Base-by-base conservation (phyloP, 2,888 invertebrate species). In the Theretra japonica region DNA sequence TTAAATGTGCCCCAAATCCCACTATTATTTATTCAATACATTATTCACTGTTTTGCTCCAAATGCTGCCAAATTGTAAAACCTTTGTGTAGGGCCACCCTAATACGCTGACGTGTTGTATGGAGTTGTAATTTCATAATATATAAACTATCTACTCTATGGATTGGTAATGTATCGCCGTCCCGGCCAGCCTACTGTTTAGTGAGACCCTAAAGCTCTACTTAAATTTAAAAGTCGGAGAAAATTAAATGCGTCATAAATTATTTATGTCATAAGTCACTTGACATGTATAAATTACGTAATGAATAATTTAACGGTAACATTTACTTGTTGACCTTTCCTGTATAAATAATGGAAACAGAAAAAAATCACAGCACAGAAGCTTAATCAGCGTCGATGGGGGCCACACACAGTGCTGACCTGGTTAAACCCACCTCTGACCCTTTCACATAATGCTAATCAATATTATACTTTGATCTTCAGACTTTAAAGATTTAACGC, bases 331-430 rank as follows among this genome's bases (percentile, higher is more conserved):
- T 76, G 74, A 76, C 76, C 73, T 79, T 80, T 74, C 73, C 25
- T 65, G 68, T 69, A 74, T 74, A 68, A 74, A 73, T 73, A 77
- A 75, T 77, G 73, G 73, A 72, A 76, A 74, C 75, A 19, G 57
- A 76, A 73, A 74, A 77, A 78, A 78, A 74, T 70, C 76, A 78
- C 78, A 79, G 71, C 75, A 74, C 78, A 79, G 77, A 75, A 80
- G 77, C 78, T 82, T 62, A 78, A 82, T 86, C 81, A 82, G 79
- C 87, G 88, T 89, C 87, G 84, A 60, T 33, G 50, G 21, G 33
- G 21, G 56, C 30, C 69, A 59, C 59, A 68, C 53, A 60, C 69
- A 41, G 25, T 48, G 60, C 23, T 48, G 53, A 72, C 60, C 69
- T n/a, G 48, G 30, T 72, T 69, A 68, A 33, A 53, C 60, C 60